Conservation (phyloP, 2,888 invertebrate species). For the Suillia variegata region DNA sequence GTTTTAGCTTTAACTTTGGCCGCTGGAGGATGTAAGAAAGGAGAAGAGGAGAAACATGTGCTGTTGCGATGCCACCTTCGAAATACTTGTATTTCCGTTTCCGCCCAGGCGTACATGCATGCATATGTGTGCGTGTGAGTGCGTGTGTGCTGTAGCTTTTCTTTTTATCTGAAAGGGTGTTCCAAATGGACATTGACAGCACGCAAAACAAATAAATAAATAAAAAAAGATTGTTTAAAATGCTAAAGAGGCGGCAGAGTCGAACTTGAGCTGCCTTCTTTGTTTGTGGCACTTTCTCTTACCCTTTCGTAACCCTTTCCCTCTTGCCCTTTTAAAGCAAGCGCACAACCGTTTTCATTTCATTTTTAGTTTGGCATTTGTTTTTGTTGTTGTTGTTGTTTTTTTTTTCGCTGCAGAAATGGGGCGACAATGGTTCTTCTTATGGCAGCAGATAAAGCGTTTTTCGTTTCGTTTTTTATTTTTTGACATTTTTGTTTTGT, state of each 20-base stretch:
- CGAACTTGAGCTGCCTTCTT: not conserved
- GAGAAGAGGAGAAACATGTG: not conserved
- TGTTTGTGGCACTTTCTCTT: not conserved
- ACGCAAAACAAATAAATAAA: constrained; percentile 4
- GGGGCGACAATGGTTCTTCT: not conserved
- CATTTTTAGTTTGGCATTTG: no score
- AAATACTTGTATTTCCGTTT: not conserved
- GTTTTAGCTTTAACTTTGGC: no score
- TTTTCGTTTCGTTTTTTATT: not conserved
- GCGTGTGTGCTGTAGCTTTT: constrained; percentile 10
- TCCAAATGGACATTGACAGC: constrained; percentile 38
- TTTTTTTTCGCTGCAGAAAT: not conserved
- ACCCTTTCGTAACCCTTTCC: not conserved
- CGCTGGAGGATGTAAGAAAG: no score
- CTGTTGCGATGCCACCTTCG: not conserved
- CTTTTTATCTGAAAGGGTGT: constrained; percentile 10
- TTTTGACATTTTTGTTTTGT: not conserved
- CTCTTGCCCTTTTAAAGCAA: not conserved
- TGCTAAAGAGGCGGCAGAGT: not conserved
- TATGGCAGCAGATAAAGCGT: not conserved
- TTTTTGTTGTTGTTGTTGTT: not conserved
- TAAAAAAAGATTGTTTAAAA: not conserved
- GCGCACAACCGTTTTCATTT: not conserved
- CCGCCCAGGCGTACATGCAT: not conserved
- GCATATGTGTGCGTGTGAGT: constrained; percentile 14